Conservation (phyloP, 1,140 invertebrate species). For the Rhagoletis zephyria region DNA sequence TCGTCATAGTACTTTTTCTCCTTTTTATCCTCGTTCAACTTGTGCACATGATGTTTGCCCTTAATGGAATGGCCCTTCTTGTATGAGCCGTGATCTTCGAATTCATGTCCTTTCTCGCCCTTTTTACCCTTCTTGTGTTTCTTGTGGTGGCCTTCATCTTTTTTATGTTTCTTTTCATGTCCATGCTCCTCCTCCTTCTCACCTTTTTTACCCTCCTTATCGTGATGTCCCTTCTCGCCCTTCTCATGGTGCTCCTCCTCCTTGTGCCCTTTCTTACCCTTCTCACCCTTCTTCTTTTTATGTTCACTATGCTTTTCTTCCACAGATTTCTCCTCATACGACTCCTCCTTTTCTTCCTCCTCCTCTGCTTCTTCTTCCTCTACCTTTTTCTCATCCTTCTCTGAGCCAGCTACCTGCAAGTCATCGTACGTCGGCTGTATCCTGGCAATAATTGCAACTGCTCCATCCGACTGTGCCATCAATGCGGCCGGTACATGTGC, state of each 20-base stretch:
- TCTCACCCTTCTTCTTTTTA: constrained; percentile 76
- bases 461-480: neutral
- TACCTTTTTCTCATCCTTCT: constrained; percentile 31
- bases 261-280: constrained; percentile 74
- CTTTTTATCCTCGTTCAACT: constrained; percentile 85
- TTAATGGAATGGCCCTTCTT: constrained; percentile 87
- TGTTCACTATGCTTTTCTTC: constrained; percentile 77
- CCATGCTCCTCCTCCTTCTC: constrained; percentile 83
- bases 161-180: constrained; percentile 84
- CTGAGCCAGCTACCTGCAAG: constrained; percentile 18
- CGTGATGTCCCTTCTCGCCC: constrained; percentile 81
- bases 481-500: neutral
- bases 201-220: constrained; percentile 80
- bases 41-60: constrained; percentile 85
- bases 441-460: constrained; percentile 38
- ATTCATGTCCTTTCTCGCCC: constrained; percentile 80
- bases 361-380: constrained; percentile 64
- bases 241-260: constrained; percentile 66
- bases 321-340: constrained; percentile 76
- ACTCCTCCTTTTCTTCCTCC: constrained; percentile 63
- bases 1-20: constrained; percentile 89
- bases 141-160: constrained; percentile 82
- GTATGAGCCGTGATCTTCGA: constrained; percentile 78
- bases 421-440: constrained; percentile 15
- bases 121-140: constrained; percentile 84